These are phyloP conservation scores for Lasius fuliginosus DNA, from an alignment of 2,888 invertebrate species.

Conservation along the genomic window DNA sequence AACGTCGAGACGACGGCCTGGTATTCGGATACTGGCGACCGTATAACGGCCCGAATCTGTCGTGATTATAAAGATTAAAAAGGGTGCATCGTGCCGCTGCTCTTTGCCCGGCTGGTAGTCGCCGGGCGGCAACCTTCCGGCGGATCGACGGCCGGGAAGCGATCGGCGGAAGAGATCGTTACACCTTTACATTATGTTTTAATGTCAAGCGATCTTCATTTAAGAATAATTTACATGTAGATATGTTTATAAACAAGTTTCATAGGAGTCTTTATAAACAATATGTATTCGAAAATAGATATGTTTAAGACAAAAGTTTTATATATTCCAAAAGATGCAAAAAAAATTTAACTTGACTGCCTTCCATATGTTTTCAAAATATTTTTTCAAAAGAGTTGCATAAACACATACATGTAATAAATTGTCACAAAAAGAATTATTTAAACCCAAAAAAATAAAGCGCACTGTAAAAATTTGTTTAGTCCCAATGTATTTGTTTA, in stretches of 20 bases:
- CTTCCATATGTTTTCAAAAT: not conserved
- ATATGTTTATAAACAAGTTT: not conserved
- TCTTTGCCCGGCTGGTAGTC: no score
- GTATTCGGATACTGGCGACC: no score
- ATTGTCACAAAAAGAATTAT: not conserved
- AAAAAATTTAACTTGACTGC: not conserved
- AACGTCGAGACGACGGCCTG: no score
- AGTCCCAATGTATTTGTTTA: not conserved
- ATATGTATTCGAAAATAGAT: not conserved
- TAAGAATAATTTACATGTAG: not conserved
- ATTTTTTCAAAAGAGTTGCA: no score
- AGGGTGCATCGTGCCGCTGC: no score
- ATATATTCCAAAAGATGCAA: not conserved
- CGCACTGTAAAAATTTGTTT: not conserved
- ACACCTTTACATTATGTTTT: not conserved
- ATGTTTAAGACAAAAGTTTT: not conserved
- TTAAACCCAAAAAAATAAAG: not conserved
- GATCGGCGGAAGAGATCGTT: no score
- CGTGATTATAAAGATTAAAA: no score
- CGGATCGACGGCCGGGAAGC: no score
- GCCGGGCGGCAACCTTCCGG: no score
- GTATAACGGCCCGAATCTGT: no score
- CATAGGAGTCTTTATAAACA: not conserved
- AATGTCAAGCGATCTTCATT: no score
- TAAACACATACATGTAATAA: not conserved